These are phyloP conservation scores for Urocolius indicus DNA, from an alignment of 2,113 vertebrate species.

Conservation along the genomic window DNA sequence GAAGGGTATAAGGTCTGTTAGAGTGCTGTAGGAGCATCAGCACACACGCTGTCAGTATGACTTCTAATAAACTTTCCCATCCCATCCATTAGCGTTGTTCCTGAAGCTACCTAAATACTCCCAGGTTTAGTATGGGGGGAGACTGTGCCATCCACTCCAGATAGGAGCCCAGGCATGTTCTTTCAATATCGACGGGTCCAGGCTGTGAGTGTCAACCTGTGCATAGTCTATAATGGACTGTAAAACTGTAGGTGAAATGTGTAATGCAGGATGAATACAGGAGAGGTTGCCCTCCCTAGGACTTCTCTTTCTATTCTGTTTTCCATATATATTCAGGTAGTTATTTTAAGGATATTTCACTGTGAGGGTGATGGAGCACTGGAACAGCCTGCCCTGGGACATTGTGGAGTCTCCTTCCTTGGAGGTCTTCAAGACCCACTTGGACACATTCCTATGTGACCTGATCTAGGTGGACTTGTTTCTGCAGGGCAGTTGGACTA, in stretches of 20 bases:
- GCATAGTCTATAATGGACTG: background rate
- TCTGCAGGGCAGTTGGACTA: too few species aligned
- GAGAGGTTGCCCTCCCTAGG: background rate
- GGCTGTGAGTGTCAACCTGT: background rate
- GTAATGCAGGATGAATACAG: background rate
- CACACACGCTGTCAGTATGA: background rate
- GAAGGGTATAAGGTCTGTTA: background rate
- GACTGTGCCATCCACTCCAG: too few species aligned
- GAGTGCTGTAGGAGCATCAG: background rate
- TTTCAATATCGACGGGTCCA: background rate
- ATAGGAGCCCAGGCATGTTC: too few species aligned
- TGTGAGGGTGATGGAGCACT: too few species aligned
- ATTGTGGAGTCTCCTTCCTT: too few species aligned
- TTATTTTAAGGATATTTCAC: background rate
- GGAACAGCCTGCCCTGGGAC: too few species aligned
- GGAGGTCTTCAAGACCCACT: too few species aligned
- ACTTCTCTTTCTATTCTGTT: background rate
- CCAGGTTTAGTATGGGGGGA: too few species aligned
- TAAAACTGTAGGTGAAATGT: background rate
- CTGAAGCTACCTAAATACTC: background rate
- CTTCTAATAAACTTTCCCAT: background rate
- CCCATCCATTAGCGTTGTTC: background rate
- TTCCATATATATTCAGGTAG: background rate
- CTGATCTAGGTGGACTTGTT: too few species aligned
- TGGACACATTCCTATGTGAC: too few species aligned